These are phyloP conservation scores for Tachypleus tridentatus DNA, from an alignment of 1,140 invertebrate genomes.

Conservation along the genomic window DNA sequence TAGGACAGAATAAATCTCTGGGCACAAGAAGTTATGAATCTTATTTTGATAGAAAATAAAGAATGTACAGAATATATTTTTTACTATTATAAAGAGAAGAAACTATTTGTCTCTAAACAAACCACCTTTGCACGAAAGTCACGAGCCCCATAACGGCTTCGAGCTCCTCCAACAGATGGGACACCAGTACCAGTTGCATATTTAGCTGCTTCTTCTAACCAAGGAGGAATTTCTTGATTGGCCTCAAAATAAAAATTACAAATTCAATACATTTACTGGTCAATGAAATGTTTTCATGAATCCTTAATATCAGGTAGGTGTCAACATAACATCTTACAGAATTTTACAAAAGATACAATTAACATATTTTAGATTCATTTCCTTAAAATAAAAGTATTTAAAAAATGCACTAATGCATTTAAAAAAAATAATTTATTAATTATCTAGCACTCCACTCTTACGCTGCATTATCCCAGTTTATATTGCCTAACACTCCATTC, in stretches of 20 bases:
- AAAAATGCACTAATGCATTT: neutral
- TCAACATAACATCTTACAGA: neutral
- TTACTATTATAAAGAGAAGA: too few species aligned
- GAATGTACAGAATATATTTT: too few species aligned
- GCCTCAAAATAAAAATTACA: conserved; percentile 7
- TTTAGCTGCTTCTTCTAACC: conserved; percentile 15
- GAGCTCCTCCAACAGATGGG: neutral
- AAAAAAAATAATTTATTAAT: neutral
- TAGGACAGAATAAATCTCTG: too few species aligned
- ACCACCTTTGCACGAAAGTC: conserved; percentile 13
- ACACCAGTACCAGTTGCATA: conserved; percentile 4
- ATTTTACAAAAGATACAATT: neutral
- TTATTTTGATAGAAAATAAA: too few species aligned
- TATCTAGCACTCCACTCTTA: too few species aligned
- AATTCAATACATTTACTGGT: neutral
- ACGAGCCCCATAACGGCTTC: conserved; percentile 10
- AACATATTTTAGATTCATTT: neutral
- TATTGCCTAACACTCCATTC: too few species aligned
- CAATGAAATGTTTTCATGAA: neutral
- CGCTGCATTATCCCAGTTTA: too few species aligned
- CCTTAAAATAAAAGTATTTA: neutral
- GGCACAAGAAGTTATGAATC: too few species aligned
- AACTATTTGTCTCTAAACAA: neutral
- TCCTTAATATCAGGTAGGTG: neutral
- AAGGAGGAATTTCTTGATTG: conserved; percentile 12